Evolutionary conservation across 2,797 vertebrate species (phyloP).

Genomic region (Sphenodon punctatus): DNA sequence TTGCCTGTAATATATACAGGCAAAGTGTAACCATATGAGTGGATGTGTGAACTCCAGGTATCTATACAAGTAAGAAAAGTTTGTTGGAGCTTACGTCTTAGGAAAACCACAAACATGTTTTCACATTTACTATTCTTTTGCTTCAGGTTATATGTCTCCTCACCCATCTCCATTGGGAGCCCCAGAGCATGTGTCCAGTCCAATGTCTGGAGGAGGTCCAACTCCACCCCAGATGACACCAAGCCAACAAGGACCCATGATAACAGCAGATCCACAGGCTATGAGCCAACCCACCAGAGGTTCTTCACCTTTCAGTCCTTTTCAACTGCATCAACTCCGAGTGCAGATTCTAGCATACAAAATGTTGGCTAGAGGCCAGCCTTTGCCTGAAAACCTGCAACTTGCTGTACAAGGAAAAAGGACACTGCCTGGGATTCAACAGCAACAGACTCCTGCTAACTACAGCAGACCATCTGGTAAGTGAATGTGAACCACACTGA

Average conservation of each 20-base stretch:
- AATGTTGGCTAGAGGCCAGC: constrained; percentile 94
- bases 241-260: constrained; percentile 85
- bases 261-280: constrained; percentile 88
- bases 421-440: constrained; percentile 93
- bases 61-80: neutral
- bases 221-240: constrained; percentile 93
- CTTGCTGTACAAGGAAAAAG: constrained; percentile 97
- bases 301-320: constrained; percentile 91
- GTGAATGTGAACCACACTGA: constrained; percentile 37
- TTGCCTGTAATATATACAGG: too few relatives aligned
- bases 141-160: constrained; percentile 93
- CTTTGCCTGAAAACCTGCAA: constrained; percentile 94
- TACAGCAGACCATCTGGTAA: constrained; percentile 89
- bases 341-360: constrained; percentile 98
- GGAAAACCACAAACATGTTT: neutral
- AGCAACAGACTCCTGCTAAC: constrained; percentile 79
- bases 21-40: too few relatives aligned
- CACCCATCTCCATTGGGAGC: constrained; percentile 93
- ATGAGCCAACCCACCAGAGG: constrained; percentile 88
- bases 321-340: constrained; percentile 95
- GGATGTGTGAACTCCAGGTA: neutral
- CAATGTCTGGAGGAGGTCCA: constrained; percentile 93
- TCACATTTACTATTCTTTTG: constrained; percentile 19
- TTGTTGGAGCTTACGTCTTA: neutral
- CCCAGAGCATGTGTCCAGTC: constrained; percentile 92